phyloP scores from a whole-genome alignment of 2,888 invertebrate genomes.

The Pristionchus entomophagus region DNA sequence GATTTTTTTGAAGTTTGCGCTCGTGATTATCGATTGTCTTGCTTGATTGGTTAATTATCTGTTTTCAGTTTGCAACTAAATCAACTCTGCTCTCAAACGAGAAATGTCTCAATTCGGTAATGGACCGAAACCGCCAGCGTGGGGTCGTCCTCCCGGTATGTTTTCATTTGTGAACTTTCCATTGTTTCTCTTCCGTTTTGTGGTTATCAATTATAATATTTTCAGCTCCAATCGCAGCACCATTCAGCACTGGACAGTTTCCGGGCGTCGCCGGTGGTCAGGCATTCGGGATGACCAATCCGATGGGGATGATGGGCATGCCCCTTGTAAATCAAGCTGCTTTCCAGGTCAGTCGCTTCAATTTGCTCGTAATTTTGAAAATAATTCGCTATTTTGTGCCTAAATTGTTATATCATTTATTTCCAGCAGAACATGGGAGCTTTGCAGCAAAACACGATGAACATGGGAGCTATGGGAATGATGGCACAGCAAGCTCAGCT shows the following conservation, averaged over 20 bases:
- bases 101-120: constrained; percentile 48
- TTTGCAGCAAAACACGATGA: constrained; percentile 40
- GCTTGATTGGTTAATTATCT: background rate
- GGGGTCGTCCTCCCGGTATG: constrained; percentile 45
- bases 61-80: background rate
- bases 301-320: constrained; percentile 50
- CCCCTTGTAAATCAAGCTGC: constrained; percentile 45
- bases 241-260: constrained; percentile 43
- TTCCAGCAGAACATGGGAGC: constrained; percentile 42
- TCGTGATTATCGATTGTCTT: background rate
- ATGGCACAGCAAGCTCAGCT: constrained; percentile 47
- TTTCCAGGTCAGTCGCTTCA: constrained; percentile 28
- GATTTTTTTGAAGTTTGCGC: background rate
- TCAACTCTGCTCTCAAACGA: background rate
- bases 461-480: constrained; percentile 44
- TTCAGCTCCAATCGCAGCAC: constrained; percentile 36
- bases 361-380: background rate
- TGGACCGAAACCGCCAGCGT: constrained; percentile 48
- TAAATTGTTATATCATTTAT: background rate
- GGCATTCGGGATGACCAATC: constrained; percentile 46
- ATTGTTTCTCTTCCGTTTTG: background rate
- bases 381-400: background rate
- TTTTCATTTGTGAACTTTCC: background rate
- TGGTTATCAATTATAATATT: background rate
- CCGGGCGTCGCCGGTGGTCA: constrained; percentile 30